Evolutionary conservation across 2,888 invertebrate genomes (phyloP).

Genomic region (Xestia xanthographa): DNA sequence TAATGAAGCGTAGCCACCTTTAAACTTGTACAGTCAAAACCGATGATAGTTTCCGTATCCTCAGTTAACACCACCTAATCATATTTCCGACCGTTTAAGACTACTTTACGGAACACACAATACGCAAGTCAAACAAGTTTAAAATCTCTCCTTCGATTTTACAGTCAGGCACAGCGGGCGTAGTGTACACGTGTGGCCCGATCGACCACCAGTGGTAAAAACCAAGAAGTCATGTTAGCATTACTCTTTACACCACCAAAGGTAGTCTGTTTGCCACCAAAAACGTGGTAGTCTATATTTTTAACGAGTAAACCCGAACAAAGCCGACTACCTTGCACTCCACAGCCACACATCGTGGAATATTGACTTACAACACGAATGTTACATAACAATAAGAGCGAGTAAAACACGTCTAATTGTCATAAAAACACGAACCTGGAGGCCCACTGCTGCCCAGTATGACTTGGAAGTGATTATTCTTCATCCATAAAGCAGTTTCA

Average conservation of each 20-base stretch:
- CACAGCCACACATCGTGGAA: slow-evolving; percentile 72
- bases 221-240: slow-evolving; percentile 75
- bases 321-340: slow-evolving; percentile 66
- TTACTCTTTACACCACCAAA: slow-evolving; percentile 80
- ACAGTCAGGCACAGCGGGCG: slow-evolving; percentile 3
- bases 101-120: slow-evolving; percentile 48
- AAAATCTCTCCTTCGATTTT: slow-evolving; percentile 12
- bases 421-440: slow-evolving; percentile 87
- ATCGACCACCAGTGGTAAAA: slow-evolving; percentile 58
- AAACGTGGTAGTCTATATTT: slow-evolving; percentile 88
- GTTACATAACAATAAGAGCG: slow-evolving; percentile 84
- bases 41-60: slow-evolving; percentile 52
- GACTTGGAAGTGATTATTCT: slow-evolving; percentile 89
- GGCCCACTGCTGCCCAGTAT: slow-evolving; percentile 74
- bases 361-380: slow-evolving; percentile 84
- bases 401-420: slow-evolving; percentile 89
- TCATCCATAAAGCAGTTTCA: slow-evolving; percentile 90
- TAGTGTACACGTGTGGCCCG: slow-evolving; percentile 51
- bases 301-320: slow-evolving; percentile 87
- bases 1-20: slow-evolving; percentile 50
- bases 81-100: slow-evolving; percentile 35
- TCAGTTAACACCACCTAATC: slow-evolving; percentile 62
- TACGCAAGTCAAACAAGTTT: slow-evolving; percentile 49
- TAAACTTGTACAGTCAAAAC: slow-evolving; percentile 44
- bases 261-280: slow-evolving; percentile 77